phyloP scores from a whole-genome alignment of 2,888 invertebrate species.

The Hirtodrosophila trivittata region DNA sequence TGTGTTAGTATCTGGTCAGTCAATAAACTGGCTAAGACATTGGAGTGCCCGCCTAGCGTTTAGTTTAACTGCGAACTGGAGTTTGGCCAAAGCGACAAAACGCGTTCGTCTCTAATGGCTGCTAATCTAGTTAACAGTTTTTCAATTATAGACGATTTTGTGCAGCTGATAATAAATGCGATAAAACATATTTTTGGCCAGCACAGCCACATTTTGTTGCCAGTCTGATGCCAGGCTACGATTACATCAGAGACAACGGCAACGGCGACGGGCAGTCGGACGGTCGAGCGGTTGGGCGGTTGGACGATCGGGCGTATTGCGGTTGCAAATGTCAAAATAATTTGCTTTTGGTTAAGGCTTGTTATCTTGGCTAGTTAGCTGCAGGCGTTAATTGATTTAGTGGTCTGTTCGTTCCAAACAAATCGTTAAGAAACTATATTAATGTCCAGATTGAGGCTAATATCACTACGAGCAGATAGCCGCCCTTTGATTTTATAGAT shows the following conservation, averaged over 20 bases:
- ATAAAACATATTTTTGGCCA: constrained; percentile 71
- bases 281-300: constrained; percentile 10
- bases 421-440: constrained; percentile 57
- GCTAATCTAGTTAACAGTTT: constrained; percentile 79
- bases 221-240: constrained; percentile 37
- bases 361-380: constrained; percentile 53
- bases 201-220: constrained; percentile 47
- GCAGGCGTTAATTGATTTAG: constrained; percentile 73
- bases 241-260: constrained; percentile 59
- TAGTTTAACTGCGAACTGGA: constrained; percentile 25
- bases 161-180: constrained; percentile 76
- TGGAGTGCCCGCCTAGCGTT: constrained; percentile 43
- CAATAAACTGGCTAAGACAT: constrained; percentile 41
- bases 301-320: constrained; percentile 65
- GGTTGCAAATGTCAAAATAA: constrained; percentile 75
- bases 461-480: constrained; percentile 46
- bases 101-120: constrained; percentile 70
- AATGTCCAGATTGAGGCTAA: constrained; percentile 35
- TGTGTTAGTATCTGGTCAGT: constrained; percentile 43
- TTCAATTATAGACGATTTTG: constrained; percentile 77
- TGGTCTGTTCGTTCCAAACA: constrained; percentile 28
- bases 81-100: constrained; percentile 14
- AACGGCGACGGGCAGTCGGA: background rate
- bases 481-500: constrained; percentile 53
- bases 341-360: constrained; percentile 55